Conservation (phyloP, 2,888 invertebrate species). For the Gisinianus flammeolus region DNA sequence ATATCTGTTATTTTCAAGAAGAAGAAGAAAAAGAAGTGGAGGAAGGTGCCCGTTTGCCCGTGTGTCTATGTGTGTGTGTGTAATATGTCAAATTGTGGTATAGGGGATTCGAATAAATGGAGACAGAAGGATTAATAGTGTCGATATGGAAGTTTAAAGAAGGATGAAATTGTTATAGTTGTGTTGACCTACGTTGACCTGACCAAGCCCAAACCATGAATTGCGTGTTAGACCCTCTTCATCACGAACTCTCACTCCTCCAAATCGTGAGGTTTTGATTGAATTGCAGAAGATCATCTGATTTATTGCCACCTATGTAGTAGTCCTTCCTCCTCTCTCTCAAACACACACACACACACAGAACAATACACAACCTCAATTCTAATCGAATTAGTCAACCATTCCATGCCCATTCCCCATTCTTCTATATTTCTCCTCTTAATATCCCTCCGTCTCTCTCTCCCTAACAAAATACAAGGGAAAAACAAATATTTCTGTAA, state of each 20-base stretch:
- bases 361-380: constrained; percentile 20
- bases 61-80: not conserved
- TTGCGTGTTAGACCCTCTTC: constrained; percentile 49
- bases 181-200: constrained; percentile 50
- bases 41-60: not conserved
- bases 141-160: not conserved
- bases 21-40: not conserved
- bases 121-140: not conserved
- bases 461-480: not conserved
- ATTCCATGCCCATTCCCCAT: not conserved
- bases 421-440: not conserved
- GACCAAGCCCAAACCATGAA: constrained; percentile 46
- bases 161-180: constrained; percentile 36
- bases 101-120: not conserved
- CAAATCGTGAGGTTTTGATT: constrained; percentile 56
- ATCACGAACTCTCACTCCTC: constrained; percentile 56
- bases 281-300: constrained; percentile 55
- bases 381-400: constrained; percentile 43
- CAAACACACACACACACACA: not conserved
- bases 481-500: constrained; percentile 27
- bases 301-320: constrained; percentile 53
- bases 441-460: not conserved
- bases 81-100: not conserved
- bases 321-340: constrained; percentile 42
- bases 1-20: not conserved